Conservation (phyloP, 2,113 vertebrate species). For the Hypanus sabinus region DNA sequence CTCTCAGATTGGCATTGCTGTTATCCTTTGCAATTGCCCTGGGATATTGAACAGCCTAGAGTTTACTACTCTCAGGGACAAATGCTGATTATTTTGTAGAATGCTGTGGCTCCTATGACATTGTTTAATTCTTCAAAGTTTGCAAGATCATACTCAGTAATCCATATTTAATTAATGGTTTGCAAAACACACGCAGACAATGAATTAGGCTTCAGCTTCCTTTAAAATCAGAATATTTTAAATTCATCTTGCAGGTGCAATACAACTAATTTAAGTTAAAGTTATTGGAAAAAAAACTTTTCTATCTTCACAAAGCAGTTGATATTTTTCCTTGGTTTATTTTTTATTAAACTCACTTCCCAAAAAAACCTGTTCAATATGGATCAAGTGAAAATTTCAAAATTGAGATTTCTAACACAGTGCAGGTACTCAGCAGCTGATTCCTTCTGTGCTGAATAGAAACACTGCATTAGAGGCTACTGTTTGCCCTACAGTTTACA, state of each 20-base stretch:
- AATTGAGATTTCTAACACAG: neutral
- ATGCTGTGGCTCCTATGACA: neutral
- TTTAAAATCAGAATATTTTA: neutral
- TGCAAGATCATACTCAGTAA: neutral
- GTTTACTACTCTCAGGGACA: conserved; percentile 54
- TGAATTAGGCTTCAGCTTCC: neutral
- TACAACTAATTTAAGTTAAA: neutral
- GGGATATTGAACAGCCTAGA: conserved; percentile 56
- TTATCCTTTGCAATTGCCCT: conserved; percentile 58
- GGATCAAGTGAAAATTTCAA: neutral
- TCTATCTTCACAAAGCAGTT: neutral
- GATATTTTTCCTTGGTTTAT: neutral
- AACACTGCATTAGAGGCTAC: too few species aligned
- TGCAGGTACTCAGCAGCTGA: neutral
- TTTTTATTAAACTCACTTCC: neutral
- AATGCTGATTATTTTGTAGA: neutral
- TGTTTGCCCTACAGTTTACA: too few species aligned
- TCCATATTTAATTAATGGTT: neutral
- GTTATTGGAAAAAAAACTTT: too few species aligned
- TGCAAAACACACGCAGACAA: neutral
- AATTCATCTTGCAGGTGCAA: neutral
- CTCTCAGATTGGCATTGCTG: conserved; percentile 60
- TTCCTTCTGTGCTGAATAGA: too few species aligned
- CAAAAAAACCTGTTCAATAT: neutral
- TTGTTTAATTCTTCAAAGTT: neutral